Evolutionary conservation across 2,888 invertebrate species (phyloP).

Genomic region (Morpho helenor): DNA sequence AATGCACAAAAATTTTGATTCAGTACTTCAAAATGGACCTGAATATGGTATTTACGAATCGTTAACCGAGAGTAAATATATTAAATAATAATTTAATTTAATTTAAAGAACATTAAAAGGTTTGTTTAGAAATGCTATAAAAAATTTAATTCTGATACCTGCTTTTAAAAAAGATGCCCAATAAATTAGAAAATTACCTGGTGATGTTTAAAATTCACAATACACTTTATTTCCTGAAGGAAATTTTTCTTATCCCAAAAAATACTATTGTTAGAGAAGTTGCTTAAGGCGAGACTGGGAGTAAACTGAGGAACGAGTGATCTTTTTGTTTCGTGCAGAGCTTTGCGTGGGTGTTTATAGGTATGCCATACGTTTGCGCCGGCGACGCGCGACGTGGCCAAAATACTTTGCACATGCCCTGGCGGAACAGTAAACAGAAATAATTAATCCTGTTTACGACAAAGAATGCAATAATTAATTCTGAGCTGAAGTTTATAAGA

Average conservation of each 20-base stretch:
- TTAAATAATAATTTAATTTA: too few relatives aligned
- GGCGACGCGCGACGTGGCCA: constrained; percentile 48
- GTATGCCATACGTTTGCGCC: constrained; percentile 47
- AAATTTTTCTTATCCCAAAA: constrained; percentile 4
- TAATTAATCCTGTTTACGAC: constrained; percentile 27
- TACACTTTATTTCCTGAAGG: constrained; percentile 9
- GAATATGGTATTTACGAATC: too few relatives aligned
- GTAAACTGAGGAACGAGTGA: constrained; percentile 52
- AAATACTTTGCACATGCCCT: constrained; percentile 61
- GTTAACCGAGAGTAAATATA: too few relatives aligned
- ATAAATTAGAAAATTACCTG: constrained; percentile 8
- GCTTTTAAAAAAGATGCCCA: too few relatives aligned
- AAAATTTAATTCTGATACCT: not conserved
- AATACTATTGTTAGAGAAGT: constrained; percentile 40
- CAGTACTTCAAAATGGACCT: too few relatives aligned
- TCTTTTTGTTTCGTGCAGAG: constrained; percentile 58
- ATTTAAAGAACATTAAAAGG: not conserved
- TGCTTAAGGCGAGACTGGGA: constrained; percentile 55
- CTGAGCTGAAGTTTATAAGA: constrained; percentile 6
- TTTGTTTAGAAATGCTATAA: not conserved
- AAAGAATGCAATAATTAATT: constrained; percentile 17
- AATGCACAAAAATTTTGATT: too few relatives aligned
- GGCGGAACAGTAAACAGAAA: constrained; percentile 53
- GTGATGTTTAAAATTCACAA: constrained; percentile 8
- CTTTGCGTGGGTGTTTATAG: constrained; percentile 59